Evolutionary conservation across 2,113 vertebrate genomes (phyloP).

Genomic region (Callopanchax toddi): DNA sequence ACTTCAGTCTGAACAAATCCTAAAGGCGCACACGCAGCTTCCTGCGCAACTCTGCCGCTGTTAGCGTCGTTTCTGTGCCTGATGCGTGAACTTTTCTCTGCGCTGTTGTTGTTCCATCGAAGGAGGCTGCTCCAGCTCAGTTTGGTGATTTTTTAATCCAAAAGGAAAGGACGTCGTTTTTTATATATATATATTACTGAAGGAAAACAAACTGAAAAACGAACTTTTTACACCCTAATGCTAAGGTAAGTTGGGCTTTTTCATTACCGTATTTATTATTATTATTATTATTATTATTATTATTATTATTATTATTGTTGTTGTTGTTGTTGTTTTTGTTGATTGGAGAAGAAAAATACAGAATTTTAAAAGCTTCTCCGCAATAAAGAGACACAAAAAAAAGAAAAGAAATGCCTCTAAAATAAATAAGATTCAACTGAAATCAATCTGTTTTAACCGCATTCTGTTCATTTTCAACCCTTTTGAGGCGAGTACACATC

Average conservation of each 20-base stretch:
- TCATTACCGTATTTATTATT: conserved; percentile 11
- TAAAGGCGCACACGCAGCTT: conserved; percentile 69
- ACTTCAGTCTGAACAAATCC: conserved; percentile 78
- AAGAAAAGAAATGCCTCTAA: background rate
- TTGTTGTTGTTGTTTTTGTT: conserved; percentile 4
- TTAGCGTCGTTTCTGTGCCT: conserved; percentile 55
- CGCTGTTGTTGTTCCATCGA: conserved; percentile 27
- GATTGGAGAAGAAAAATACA: background rate
- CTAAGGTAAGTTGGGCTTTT: conserved; percentile 41
- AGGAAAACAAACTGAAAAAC: conserved; percentile 61
- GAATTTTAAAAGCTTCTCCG: no score
- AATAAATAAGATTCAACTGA: no score
- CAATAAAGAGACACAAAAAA: no score
- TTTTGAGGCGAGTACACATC: no score
- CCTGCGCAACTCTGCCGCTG: conserved; percentile 56
- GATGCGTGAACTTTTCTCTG: conserved; percentile 48
- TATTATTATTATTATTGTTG: background rate
- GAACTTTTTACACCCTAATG: conserved; percentile 45
- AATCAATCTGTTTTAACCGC: no score
- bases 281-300: conserved; percentile 24
- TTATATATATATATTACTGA: conserved; percentile 44
- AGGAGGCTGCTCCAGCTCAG: conserved; percentile 25
- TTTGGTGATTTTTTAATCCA: conserved; percentile 18
- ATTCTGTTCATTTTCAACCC: no score
- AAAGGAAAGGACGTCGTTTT: conserved; percentile 49